Evolutionary conservation across 2,888 invertebrate genomes (phyloP), one percentile per base, ranked within the genome.

Genomic region (Mycalesis mineus): DNA sequence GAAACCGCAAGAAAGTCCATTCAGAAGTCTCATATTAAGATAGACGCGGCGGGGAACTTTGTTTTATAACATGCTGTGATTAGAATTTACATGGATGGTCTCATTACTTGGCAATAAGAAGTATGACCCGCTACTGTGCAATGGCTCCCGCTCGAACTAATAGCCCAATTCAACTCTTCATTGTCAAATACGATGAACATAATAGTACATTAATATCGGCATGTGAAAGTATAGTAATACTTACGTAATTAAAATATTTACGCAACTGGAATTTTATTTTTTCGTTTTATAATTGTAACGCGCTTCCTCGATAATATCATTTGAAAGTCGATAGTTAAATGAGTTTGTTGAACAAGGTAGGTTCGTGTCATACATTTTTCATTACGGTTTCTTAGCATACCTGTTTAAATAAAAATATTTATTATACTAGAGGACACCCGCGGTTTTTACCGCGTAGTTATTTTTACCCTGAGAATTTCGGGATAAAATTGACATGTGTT

Each of bases 141-240:
- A 42, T 41, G 13, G 15, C 29, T 42, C 28, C 28, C 41, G 13
- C 31, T 6, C 11, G 47, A 31, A 14, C 45, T 31, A 31, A 29
- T 45, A 14, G 47, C 9, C 4, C 15, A 11, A 1, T 5, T 47
- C 47, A 41, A 31, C n/a, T 56, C 37, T 29, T 42, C 31, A 49
- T 44, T 49, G 44, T 48, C 37, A 15, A 49, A 57, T 15, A 42
- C 55, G 31, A 17, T 44, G 52, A 17, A 33, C 41, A 49, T 56
- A 42, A 41, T 52, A 36, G 41, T 40, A 58, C 55, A 58, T 58
- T 41, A 57, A 57, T 52, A 52, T 48, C 36, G 50, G 42, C 47
- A 47, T 72, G 75, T 74, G 71, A 67, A 65, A 74, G 68, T 65
- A 51, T 60, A 29, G 28, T 29, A 13, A n/a, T 47, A 67, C 51